A percentile compares a stretch with the other conserved stretches of the same genome.
phyloP scores from a whole-genome alignment of 2,113 vertebrate species.

The Synodontis membranacea region DNA sequence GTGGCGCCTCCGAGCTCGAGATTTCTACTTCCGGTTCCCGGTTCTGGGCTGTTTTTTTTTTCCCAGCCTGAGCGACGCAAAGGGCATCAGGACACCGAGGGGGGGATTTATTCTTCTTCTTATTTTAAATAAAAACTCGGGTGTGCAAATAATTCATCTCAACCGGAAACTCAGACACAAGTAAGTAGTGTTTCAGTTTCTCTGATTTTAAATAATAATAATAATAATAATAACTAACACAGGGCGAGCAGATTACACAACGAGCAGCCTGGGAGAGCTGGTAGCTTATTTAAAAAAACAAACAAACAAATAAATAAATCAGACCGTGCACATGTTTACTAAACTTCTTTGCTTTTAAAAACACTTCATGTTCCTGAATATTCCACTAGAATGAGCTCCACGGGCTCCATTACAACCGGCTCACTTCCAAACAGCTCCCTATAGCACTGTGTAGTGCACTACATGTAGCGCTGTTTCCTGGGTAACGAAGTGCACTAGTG shows the following conservation, averaged over 20 bases:
- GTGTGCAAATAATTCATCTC: background rate
- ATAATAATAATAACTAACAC: background rate
- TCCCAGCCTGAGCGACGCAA: conserved; percentile 59
- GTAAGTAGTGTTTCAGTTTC: conserved; percentile 24
- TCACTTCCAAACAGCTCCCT: background rate
- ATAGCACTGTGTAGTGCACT: background rate
- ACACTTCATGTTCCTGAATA: background rate
- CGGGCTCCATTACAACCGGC: background rate
- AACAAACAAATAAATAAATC: too few relatives aligned
- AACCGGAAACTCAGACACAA: background rate
- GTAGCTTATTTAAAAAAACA: background rate
- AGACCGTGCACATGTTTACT: background rate
- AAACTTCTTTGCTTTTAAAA: background rate
- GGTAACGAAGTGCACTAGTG: background rate
- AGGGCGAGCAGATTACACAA: background rate
- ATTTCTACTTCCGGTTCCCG: conserved; percentile 31
- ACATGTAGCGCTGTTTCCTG: background rate
- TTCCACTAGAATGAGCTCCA: conserved; percentile 16
- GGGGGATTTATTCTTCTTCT: conserved; percentile 20
- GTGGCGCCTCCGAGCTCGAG: conserved; percentile 20
- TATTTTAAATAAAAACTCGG: conserved; percentile 1
- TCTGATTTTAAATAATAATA: background rate
- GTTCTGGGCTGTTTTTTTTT: conserved; percentile 32
- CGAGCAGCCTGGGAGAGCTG: background rate
- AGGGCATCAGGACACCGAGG: conserved; percentile 56